phyloP scores from a whole-genome alignment of 2,888 invertebrate species.

The Trypoxylon attenuatum region DNA sequence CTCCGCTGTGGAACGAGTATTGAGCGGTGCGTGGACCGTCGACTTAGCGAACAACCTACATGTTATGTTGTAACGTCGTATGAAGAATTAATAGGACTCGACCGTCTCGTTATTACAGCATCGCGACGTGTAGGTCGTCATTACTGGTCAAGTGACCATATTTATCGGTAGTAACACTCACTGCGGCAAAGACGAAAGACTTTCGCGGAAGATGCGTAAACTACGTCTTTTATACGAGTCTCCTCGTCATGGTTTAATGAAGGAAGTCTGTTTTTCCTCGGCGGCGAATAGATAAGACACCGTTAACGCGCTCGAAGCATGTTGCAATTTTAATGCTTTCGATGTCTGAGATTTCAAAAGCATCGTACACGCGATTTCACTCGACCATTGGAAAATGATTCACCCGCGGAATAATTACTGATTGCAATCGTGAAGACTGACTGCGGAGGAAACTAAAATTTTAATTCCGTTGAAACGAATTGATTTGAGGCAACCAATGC shows the following conservation, averaged over 20 bases:
- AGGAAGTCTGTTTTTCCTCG: too few relatives aligned
- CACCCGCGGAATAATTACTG: too few relatives aligned
- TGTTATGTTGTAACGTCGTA: constrained; percentile 39
- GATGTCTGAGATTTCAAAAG: neutral
- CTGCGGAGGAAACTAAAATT: too few relatives aligned
- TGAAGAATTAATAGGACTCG: constrained; percentile 29
- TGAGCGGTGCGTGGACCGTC: constrained; percentile 18
- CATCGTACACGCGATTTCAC: neutral
- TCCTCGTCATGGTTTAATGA: too few relatives aligned
- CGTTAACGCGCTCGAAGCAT: neutral
- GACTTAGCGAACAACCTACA: constrained; percentile 31
- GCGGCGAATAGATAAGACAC: constrained; percentile 7
- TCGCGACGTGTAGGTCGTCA: constrained; percentile 33
- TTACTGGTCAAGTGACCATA: constrained; percentile 11
- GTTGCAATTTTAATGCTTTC: constrained; percentile 7
- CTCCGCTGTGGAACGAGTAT: constrained; percentile 18
- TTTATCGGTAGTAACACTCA: constrained; percentile 12
- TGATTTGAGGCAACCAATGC: too few relatives aligned
- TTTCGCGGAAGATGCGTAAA: constrained; percentile 1
- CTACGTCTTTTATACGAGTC: neutral
- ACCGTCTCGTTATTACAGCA: constrained; percentile 33
- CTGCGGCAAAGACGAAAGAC: constrained; percentile 5
- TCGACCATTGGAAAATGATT: constrained; percentile 15
- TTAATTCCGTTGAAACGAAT: too few relatives aligned
- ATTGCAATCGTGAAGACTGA: too few relatives aligned